A percentile compares a stretch with the other conserved stretches of the same genome.
These are phyloP conservation scores for Campopleginae sp. DNA, from an alignment of 2,888 invertebrate species.

Conservation along the genomic window DNA sequence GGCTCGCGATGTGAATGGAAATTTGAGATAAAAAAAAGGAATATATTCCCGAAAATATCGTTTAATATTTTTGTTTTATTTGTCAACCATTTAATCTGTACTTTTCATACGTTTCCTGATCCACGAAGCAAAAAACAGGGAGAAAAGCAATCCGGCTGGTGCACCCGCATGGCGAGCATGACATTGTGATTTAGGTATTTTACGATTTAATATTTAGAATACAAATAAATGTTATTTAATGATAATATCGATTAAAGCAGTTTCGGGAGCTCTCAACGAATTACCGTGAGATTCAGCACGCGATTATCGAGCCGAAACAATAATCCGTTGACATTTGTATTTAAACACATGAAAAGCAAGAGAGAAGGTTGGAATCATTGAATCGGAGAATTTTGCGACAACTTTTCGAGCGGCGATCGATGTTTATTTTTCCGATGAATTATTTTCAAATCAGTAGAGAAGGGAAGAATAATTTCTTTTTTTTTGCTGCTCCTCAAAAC, in stretches of 20 bases:
- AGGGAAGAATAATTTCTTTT: neutral
- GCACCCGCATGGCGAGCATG: conserved; percentile 64
- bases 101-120: neutral
- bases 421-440: neutral
- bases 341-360: conserved; percentile 1
- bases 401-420: neutral
- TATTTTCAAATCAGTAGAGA: neutral
- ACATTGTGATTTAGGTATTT: conserved; percentile 83
- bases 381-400: neutral
- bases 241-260: conserved; percentile 76
- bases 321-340: conserved; percentile 47
- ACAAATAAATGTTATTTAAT: conserved; percentile 81
- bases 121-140: neutral
- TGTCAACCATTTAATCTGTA: neutral
- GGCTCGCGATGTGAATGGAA: neutral
- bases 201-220: conserved; percentile 80
- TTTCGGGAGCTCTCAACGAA: conserved; percentile 74
- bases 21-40: conserved; percentile 1
- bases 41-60: neutral
- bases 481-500: neutral
- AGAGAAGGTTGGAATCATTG: neutral
- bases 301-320: conserved; percentile 73
- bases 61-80: neutral
- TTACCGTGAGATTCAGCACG: conserved; percentile 70
- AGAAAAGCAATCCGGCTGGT: conserved; percentile 19